Base-by-base conservation (phyloP, 2,888 invertebrate species). In the Bugulina stolonifera region DNA sequence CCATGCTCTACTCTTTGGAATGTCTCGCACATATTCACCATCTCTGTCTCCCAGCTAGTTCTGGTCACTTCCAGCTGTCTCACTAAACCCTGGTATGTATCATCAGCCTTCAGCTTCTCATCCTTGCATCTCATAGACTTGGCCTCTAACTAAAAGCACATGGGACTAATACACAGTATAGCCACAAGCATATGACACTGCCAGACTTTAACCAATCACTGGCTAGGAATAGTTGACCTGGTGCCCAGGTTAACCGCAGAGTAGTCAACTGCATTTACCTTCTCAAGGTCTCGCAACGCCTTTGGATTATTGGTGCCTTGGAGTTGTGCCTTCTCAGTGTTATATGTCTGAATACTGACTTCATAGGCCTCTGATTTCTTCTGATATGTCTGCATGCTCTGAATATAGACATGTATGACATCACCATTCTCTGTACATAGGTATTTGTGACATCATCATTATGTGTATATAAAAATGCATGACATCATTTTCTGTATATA, bases 21-120 rank as follows among this genome's bases (percentile, higher is more conserved):
- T 10, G 27, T 14, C 5, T 64, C 64, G 32, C 64, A 64, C 14
- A 27, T 32, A 10, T 27, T 64, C 14, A 29, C 14, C 64, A 64
- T 64, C 34, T 64, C 64, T 5, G 18, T 34, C 64, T 64, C 64
- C 64, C 64, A 64, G 64, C 27, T 27, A n/a, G 18, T n/a, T 32
- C 64, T 27, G 14, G 27, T 27, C 32, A 27, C 34, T 32, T 64
- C 64, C 29, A 64, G 32, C 14, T 64, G 22, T 2, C 14, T 3
- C 14, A 64, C 64, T n/a, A 34, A 3, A 2, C 25, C 27, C 32
- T 64, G 27, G 32, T 64, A 64, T 2, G n/a, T 27, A 10, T 64
- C 64, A 64, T 64, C 64, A 32, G 64, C 64, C 34, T 64, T 64
- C 5, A 64, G 10, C 64, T 64, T 64, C n/a, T 64, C 64, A 27